Evolutionary conservation across 2,113 vertebrate species (phyloP), one percentile per base, ranked within the genome.

Genomic region (Corydoras maculifer): DNA sequence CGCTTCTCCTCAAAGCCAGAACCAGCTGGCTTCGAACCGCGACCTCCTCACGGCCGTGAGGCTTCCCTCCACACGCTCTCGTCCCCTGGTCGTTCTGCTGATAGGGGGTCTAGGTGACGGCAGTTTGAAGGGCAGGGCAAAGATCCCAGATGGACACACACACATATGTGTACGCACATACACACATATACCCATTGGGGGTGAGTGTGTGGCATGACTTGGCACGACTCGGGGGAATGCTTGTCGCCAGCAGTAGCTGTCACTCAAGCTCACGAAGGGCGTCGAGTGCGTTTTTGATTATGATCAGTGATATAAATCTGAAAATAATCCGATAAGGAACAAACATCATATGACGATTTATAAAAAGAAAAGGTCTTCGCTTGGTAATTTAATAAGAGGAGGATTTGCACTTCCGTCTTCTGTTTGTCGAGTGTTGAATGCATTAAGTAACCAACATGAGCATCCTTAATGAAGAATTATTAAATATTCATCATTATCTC

Each of bases 11-110:
- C 85, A 89, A 88, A 91, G 87, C 87, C 87, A 86, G 87, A 25
- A 86, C 86, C 88, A 89, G 89, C 89, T 91, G 91, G 87, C 90
- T 89, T 84, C 84, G 81, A 83, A 88, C 84, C 85, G 81, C 82
- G 84, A 84, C 87, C 79, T 85, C 79, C 78, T 83, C 79, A 87
- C 87, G 85, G 79, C 82, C 78, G 60, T 77, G 88, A 92, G 90
- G 89, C 87, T 88, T 81, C 82, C 82, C 82, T 83, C 87, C 80
- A 84, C 90, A 86, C 84, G 86, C 85, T 83, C 82, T 84, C 84
- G 76, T 87, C 80, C 86, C 87, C 85, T 73, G 76, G 79, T 84
- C 77, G 85, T 82, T 91, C 89, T 89, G 87, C 81, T 79, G 74
- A 86, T 85, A 84, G 84, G 88, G 18, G 87, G 88, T 83, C 75